Conservation (phyloP, 2,888 invertebrate genomes). For the Trichacis sp. region DNA sequence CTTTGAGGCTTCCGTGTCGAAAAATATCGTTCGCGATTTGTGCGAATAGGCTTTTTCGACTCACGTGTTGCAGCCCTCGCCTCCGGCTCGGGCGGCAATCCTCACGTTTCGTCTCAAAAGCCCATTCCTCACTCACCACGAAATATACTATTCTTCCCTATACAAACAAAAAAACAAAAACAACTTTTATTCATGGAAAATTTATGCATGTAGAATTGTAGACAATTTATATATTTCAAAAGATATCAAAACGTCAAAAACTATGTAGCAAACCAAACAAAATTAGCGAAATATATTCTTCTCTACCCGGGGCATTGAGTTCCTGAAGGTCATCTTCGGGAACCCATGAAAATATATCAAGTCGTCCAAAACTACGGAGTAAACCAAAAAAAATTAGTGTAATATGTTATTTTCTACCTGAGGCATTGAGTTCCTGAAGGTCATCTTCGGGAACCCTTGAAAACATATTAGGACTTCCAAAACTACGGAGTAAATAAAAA, state of each 20-base stretch:
- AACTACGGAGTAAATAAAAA: background rate
- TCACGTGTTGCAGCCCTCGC: too few species aligned
- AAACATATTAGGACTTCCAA: background rate
- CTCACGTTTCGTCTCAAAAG: too few species aligned
- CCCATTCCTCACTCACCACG: too few species aligned
- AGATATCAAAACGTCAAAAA: background rate
- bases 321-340: background rate
- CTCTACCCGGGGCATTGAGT: background rate
- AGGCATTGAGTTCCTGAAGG: background rate
- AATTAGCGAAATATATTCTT: background rate
- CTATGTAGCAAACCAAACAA: background rate
- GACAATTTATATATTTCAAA: too few species aligned
- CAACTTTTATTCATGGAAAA: too few species aligned
- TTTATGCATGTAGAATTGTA: too few species aligned
- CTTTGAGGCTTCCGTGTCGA: too few species aligned
- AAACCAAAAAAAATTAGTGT: background rate
- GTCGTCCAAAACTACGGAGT: background rate
- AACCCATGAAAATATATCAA: background rate
- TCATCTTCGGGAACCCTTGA: background rate
- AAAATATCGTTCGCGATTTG: too few species aligned
- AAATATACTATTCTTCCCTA: too few species aligned
- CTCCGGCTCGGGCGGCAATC: too few species aligned
- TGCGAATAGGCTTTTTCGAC: too few species aligned
- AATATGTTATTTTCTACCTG: background rate
- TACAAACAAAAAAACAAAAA: too few species aligned